Evolutionary conservation across 2,113 vertebrate genomes (phyloP).

Genomic region (Indicator indicator): DNA sequence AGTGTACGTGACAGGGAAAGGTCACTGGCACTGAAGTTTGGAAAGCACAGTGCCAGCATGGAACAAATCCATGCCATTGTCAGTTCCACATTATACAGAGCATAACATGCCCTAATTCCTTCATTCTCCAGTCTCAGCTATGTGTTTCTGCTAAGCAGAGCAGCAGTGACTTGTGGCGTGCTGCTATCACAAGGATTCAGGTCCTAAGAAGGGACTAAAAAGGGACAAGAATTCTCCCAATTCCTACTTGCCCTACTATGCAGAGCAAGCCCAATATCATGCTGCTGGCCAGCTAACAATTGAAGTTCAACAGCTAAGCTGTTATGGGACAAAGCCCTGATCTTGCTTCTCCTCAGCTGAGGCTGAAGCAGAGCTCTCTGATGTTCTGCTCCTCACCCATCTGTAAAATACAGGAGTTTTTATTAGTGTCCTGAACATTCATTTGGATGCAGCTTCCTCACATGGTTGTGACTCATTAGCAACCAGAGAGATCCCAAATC

Average conservation of each 20-base stretch:
- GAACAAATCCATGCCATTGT: fast-evolving
- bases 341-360: neutral
- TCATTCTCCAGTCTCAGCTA: neutral
- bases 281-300: neutral
- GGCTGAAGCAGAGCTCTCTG: neutral
- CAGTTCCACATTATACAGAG: neutral
- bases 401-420: neutral
- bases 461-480: neutral
- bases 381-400: neutral
- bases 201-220: neutral
- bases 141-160: neutral
- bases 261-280: neutral
- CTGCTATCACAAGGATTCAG: neutral
- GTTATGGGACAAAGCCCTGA: neutral
- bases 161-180: neutral
- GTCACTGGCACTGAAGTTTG: neutral
- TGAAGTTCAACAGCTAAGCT: neutral
- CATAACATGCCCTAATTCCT: neutral
- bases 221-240: neutral
- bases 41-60: neutral
- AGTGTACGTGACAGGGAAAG: neutral
- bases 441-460: neutral
- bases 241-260: neutral
- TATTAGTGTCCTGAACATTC: neutral
- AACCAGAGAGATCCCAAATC: neutral